These are phyloP conservation scores for Silurus aristotelis DNA, from an alignment of 2,797 vertebrate species.

Conservation along the genomic window DNA sequence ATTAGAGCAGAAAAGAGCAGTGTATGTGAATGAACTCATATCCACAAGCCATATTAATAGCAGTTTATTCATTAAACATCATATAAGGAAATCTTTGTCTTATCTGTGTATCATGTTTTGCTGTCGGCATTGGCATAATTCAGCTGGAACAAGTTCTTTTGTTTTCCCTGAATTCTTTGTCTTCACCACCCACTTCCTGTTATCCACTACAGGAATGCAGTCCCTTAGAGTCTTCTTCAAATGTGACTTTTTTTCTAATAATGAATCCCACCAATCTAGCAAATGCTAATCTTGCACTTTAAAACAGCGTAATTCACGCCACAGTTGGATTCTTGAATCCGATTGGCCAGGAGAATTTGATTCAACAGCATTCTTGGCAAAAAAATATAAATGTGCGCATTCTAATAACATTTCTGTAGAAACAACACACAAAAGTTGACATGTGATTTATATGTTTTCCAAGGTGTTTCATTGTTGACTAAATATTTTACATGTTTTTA, in stretches of 20 bases:
- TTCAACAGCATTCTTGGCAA: background rate
- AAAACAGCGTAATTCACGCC: background rate
- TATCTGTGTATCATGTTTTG: background rate
- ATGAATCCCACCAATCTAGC: background rate
- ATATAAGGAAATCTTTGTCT: conserved; percentile 23
- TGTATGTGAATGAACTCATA: conserved; percentile 1
- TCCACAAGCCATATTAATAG: background rate
- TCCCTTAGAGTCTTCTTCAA: background rate
- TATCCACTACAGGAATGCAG: conserved; percentile 16
- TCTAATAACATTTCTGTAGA: background rate
- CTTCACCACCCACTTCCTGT: conserved; percentile 10
- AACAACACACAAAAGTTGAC: background rate
- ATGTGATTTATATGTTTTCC: background rate
- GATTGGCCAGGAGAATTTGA: background rate
- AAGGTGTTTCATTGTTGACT: background rate
- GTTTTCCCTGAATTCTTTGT: conserved; percentile 19
- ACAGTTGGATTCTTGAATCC: background rate
- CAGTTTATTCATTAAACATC: conserved; percentile 25
- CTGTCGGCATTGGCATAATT: conserved; percentile 5
- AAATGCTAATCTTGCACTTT: background rate
- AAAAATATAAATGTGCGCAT: background rate
- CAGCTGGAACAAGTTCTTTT: conserved; percentile 19
- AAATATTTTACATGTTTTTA: too few relatives aligned
- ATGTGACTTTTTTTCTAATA: background rate
- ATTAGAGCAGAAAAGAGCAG: background rate